Conservation (phyloP, 2,888 invertebrate genomes). For the Zygaena filipendulae region DNA sequence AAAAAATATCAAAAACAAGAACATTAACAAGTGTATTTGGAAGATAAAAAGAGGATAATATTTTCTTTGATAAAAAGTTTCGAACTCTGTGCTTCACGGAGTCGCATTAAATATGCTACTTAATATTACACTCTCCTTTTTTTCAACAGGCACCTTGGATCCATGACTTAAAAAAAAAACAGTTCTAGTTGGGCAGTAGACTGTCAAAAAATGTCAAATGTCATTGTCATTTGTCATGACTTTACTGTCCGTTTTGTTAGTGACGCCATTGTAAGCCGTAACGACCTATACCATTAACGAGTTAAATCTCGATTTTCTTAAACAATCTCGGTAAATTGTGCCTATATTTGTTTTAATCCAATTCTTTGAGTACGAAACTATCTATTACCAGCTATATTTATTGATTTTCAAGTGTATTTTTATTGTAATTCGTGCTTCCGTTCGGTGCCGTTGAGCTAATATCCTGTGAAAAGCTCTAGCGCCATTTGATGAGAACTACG, state of each 20-base stretch:
- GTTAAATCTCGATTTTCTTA: conserved; percentile 76
- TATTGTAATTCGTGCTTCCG: conserved; percentile 46
- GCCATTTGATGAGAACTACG: conserved; percentile 69
- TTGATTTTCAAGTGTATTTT: conserved; percentile 38
- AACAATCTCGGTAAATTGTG: conserved; percentile 70
- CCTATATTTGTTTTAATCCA: conserved; percentile 29
- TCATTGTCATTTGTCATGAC: conserved; percentile 25
- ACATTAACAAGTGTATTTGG: too few species aligned
- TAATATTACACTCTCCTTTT: too few species aligned
- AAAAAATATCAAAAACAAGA: too few species aligned
- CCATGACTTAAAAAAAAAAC: too few species aligned
- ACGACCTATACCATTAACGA: conserved; percentile 74
- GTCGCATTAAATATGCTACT: too few species aligned
- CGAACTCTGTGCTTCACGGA: too few species aligned
- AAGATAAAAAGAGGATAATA: too few species aligned
- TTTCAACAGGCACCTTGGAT: too few species aligned
- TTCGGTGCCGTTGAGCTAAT: conserved; percentile 74
- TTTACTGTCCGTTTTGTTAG: conserved; percentile 60
- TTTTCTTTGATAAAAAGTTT: too few species aligned
- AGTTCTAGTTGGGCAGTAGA: too few species aligned
- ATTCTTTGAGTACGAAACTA: conserved; percentile 58
- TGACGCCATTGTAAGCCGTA: conserved; percentile 89
- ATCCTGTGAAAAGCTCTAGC: conserved; percentile 76
- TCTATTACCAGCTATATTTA: conserved; percentile 56
- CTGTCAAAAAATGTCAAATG: conserved; percentile 26